phyloP scores from a whole-genome alignment of 2,797 vertebrate genomes.

The Notolabrus celidotus region DNA sequence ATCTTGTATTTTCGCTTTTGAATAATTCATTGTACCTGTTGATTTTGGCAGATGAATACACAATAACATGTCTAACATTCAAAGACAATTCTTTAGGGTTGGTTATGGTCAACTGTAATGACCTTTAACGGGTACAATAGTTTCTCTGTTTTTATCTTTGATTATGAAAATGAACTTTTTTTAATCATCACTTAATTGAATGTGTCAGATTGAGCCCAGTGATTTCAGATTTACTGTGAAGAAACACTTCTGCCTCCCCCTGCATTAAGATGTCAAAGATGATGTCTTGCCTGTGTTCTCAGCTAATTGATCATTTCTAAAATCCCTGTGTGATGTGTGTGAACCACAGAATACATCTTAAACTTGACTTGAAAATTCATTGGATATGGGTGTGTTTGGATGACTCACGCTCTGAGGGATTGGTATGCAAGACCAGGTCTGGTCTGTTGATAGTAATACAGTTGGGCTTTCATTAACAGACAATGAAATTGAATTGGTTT shows the following conservation, averaged over 20 bases:
- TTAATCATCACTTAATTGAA: conserved; percentile 32
- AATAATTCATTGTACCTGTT: neutral
- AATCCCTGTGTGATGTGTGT: conserved; percentile 45
- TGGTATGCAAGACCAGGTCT: neutral
- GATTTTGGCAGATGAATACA: neutral
- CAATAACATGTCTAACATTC: neutral
- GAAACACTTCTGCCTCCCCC: conserved; percentile 22
- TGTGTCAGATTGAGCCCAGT: conserved; percentile 21
- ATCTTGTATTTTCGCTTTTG: neutral
- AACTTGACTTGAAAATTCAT: conserved; percentile 20
- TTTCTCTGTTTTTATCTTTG: conserved; percentile 14
- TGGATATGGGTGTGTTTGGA: conserved; percentile 6
- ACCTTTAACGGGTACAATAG: neutral
- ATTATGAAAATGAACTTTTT: conserved; percentile 32
- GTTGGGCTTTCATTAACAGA: conserved; percentile 25
- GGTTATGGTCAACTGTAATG: neutral
- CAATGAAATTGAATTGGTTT: neutral
- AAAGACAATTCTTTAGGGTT: neutral
- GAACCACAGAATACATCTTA: conserved; percentile 14
- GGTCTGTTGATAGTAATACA: conserved; percentile 34
- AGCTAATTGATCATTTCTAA: conserved; percentile 58
- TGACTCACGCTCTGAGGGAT: conserved; percentile 41
- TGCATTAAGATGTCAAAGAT: conserved; percentile 78
- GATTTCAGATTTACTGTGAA: conserved; percentile 47
- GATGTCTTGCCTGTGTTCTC: conserved; percentile 51